These are phyloP conservation scores for Myripristis jacobus DNA, from an alignment of 2,797 vertebrate genomes.

Conservation along the genomic window DNA sequence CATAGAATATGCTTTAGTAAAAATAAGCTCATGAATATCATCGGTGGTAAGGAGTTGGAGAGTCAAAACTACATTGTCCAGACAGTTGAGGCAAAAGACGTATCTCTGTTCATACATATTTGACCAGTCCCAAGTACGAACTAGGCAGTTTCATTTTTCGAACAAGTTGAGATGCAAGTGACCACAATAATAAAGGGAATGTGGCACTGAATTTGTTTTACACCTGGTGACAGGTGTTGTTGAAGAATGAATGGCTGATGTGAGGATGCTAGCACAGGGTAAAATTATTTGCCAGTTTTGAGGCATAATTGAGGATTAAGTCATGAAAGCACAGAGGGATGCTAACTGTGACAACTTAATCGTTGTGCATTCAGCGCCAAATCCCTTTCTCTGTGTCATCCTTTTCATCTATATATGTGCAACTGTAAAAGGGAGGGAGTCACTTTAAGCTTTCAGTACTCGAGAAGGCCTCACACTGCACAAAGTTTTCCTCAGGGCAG, in stretches of 20 bases:
- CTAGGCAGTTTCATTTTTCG: too few species aligned
- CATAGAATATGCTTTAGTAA: too few species aligned
- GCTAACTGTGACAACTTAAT: conserved; percentile 6
- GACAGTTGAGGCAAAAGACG: too few species aligned
- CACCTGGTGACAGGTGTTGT: not conserved
- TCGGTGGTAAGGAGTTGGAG: too few species aligned
- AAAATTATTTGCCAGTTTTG: not conserved
- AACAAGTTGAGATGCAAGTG: too few species aligned
- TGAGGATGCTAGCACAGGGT: not conserved
- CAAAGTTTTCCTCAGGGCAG: conserved; percentile 38
- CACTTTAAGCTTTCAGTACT: not conserved
- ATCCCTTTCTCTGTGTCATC: not conserved
- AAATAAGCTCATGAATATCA: too few species aligned
- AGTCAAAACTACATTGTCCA: too few species aligned
- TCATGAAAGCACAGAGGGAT: not conserved
- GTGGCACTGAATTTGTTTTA: not conserved
- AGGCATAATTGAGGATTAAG: conserved; percentile 2
- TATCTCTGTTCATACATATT: too few species aligned
- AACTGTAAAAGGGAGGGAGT: not conserved
- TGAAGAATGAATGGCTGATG: not conserved
- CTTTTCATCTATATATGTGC: conserved; percentile 5
- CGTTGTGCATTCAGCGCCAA: not conserved
- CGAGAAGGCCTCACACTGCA: not conserved
- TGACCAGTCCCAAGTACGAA: too few species aligned
- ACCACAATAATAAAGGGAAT: not conserved